Evolutionary conservation across 37 sponge, comb jelly and placozoan species (phyloP), one percentile per base, ranked within the genome.

Genomic region (Halichondria panicea): DNA sequence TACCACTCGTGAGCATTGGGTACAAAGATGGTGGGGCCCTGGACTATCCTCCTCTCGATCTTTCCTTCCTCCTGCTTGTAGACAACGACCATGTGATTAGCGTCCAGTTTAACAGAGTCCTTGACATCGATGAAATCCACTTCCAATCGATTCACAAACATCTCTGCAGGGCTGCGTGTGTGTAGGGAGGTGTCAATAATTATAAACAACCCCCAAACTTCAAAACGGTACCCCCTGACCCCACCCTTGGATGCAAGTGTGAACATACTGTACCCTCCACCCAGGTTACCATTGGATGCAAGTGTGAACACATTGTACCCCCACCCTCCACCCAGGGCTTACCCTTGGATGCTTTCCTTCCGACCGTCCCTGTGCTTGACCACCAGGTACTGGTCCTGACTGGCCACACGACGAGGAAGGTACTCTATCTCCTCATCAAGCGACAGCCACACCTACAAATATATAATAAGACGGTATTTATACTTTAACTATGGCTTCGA

Each of bases 1-100:
- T 42, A 92, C 93, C 93, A 92, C 54, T 92, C 93, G 31, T 87
- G 57, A 2, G 93, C 78, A 25, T 37, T 54, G 33, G 93, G 93
- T 12, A 83, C 78, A 40, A 92, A 92, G 35, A 92, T 60, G 46
- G 69, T 70, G 27, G 93, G 93, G 0, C 93, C 93, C 1, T 60
- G 61, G 9, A 92, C 75, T 1, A 92, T 76, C 46, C 93, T 77
- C 33, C 93, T 63, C 77, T 88, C 77, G 24, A 93, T 88, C 46
- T 66, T 38, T 0, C 76, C 89, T 9, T 84, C 78, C 63, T 81
- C 40, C 61, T 93, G 89, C 55, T 88, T 84, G 66, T 93, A 93
- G 28, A 93, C 93, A 21, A 93, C 89, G 31, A 88, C 32, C 75
- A 88, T 44, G 66, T 93, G 80, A 67, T 84, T 87, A 40, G 74